Base-by-base conservation (phyloP, 2,888 invertebrate species). In the Perizoma flavofasciatum region DNA sequence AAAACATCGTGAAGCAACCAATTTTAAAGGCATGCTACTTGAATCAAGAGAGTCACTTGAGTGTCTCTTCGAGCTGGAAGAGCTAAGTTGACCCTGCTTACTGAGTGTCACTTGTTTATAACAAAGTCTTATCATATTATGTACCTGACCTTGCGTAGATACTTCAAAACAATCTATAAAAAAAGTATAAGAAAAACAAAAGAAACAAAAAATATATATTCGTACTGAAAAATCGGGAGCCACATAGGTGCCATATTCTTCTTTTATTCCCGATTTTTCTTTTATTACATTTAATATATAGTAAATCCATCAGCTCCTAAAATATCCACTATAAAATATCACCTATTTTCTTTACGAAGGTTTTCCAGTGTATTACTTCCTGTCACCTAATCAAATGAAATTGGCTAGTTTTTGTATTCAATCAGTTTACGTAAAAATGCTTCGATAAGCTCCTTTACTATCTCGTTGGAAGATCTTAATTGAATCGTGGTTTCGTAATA, bases 391-490 rank as follows among this genome's bases (percentile, higher is more conserved):
- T 64, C 61, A 64, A 52, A 53, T 49, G 44, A 58, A 60, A 60
- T 54, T 58, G 60, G 54, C 49, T 61, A 58, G 61, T 61, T 64
- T 63, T 64, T 39, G 52, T 55, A 59, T 65, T 63, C 55, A 61
- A 63, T 66, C 63, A 66, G 56, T 61, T 56, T 59, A 54, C 63
- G 62, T 55, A 69, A 67, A 67, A 67, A 67, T 66, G 65, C 59
- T 59, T 69, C 65, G 67, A 70, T 71, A 76, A 77, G 74, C 74
- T 74, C 74, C 64, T 65, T 65, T 63, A 75, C 76, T 88, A 90
- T 89, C 89, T 78, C 72, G 77, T 78, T 78, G 79, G 77, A 79
- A 72, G 74, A 90, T 91, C 90, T 89, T 89, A 90, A 90, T 91
- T 90, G 88, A 89, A 90, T 89, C 83, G 78, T 79, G 81, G 60